phyloP scores from a whole-genome alignment of 1,140 invertebrate genomes.

The Drosophila hydei region DNA sequence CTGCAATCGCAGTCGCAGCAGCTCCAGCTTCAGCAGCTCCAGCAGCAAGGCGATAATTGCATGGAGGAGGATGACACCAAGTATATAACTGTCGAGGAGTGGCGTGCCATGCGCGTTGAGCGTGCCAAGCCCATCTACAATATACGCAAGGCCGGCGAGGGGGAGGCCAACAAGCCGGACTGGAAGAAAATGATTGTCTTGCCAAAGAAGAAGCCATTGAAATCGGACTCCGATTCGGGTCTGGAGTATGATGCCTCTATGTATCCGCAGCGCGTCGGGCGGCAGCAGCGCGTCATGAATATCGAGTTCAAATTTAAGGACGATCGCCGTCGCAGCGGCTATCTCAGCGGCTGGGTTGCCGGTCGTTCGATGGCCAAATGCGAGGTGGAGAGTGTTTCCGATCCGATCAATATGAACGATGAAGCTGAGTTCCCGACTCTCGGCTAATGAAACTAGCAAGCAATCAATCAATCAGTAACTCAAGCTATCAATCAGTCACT shows the following conservation, averaged over 20 bases:
- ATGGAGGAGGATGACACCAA: conserved; percentile 87
- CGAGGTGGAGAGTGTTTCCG: conserved; percentile 74
- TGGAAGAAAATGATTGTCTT: conserved; percentile 91
- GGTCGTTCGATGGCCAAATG: conserved; percentile 10
- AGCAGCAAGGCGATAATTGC: not conserved
- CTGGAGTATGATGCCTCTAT: conserved; percentile 89
- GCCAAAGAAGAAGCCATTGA: conserved; percentile 30
- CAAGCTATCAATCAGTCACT: not conserved
- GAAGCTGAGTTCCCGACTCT: conserved; percentile 96
- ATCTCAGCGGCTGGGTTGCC: conserved; percentile 29
- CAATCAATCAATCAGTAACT: not conserved
- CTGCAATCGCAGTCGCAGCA: conserved; percentile 76
- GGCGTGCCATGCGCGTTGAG: conserved; percentile 89
- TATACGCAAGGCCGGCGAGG: conserved; percentile 94
- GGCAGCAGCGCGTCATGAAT: conserved; percentile 91
- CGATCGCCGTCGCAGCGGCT: conserved; percentile 85
- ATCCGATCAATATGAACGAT: conserved; percentile 95
- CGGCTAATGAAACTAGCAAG: conserved; percentile 85
- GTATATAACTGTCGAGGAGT: conserved; percentile 93
- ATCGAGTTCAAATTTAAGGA: conserved; percentile 95
- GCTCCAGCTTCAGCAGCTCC: not conserved
- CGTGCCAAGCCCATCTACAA: conserved; percentile 92
- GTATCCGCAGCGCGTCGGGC: conserved; percentile 92
- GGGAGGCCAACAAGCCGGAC: conserved; percentile 90
- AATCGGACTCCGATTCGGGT: conserved; percentile 73